phyloP scores from a whole-genome alignment of 2,888 invertebrate genomes.

The Nephrotoma flavescens region DNA sequence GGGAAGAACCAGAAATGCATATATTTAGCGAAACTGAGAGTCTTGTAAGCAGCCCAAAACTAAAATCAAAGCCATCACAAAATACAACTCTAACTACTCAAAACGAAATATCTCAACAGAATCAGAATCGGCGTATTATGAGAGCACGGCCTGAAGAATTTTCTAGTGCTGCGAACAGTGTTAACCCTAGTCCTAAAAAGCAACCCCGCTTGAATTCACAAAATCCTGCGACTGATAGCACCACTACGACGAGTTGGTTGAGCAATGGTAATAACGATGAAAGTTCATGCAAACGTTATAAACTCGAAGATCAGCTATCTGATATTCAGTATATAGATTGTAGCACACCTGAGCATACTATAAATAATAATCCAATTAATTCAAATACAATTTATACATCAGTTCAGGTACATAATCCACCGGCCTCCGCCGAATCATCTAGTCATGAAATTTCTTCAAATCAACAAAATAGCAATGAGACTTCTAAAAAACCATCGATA shows the following conservation, averaged over 20 bases:
- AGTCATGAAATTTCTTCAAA: slow-evolving; percentile 1
- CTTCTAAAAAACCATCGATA: slow-evolving; percentile 13
- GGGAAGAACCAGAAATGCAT: slow-evolving; percentile 72
- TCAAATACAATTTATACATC: slow-evolving; percentile 24
- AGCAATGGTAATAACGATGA: slow-evolving; percentile 27
- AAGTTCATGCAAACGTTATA: slow-evolving; percentile 45
- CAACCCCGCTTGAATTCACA: slow-evolving; percentile 37
- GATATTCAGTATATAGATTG: slow-evolving; percentile 73
- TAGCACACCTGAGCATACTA: slow-evolving; percentile 49
- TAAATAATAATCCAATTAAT: slow-evolving; percentile 10
- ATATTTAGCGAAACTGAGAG: slow-evolving; percentile 83
- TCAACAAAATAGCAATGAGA: slow-evolving; percentile 6
- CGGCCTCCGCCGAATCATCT: slow-evolving; percentile 16
- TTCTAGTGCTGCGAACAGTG: slow-evolving; percentile 36
- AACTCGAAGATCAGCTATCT: slow-evolving; percentile 63
- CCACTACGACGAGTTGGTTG: slow-evolving; percentile 14
- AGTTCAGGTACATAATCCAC: slow-evolving; percentile 31
- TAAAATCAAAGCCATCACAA: slow-evolving; percentile 26
- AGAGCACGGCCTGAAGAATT: slow-evolving; percentile 41
- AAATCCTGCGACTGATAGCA: background rate
- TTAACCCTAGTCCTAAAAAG: slow-evolving; percentile 46
- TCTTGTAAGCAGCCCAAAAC: slow-evolving; percentile 41
- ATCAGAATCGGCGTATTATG: slow-evolving; percentile 33
- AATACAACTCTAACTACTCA: background rate
- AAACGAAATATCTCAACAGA: slow-evolving; percentile 19